Conservation (phyloP, 30 jellyfish, hydroid and myxozoan species). For the Turritopsis rubra region DNA sequence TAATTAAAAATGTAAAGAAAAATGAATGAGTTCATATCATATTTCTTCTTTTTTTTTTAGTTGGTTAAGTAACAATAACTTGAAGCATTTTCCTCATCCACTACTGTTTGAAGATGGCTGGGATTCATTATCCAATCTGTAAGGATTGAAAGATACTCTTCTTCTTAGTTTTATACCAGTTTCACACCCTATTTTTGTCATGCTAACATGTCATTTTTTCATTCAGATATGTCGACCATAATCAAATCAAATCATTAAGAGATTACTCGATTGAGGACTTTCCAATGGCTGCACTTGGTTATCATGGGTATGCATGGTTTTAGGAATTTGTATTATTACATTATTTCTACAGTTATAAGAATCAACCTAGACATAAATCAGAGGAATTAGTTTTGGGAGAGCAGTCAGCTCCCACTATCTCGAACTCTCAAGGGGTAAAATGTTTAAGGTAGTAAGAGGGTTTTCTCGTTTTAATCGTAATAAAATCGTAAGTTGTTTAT, state of each 20-base stretch:
- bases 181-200: background rate
- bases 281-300: slow-evolving; percentile 53
- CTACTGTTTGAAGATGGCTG: slow-evolving; percentile 43
- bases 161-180: too few relatives aligned
- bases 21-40: too few relatives aligned
- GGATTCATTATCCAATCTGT: slow-evolving; percentile 46
- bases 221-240: slow-evolving; percentile 51
- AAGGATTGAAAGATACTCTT: background rate
- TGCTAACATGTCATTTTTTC: background rate
- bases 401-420: too few relatives aligned
- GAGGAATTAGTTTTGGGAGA: too few relatives aligned
- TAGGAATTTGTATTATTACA: background rate
- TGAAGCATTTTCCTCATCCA: slow-evolving; percentile 50
- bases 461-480: too few relatives aligned
- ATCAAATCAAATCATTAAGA: slow-evolving; percentile 38
- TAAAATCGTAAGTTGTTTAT: too few relatives aligned
- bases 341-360: background rate
- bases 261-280: slow-evolving; percentile 58
- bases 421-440: too few relatives aligned
- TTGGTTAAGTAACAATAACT: slow-evolving; percentile 61
- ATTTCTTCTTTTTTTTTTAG: slow-evolving; percentile 28
- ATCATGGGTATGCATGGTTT: slow-evolving; percentile 42
- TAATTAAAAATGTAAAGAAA: too few relatives aligned
- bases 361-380: too few relatives aligned
- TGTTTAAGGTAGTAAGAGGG: too few relatives aligned